These are phyloP conservation scores for Sisyra nigra DNA, from an alignment of 2,888 invertebrate species.

Conservation along the genomic window DNA sequence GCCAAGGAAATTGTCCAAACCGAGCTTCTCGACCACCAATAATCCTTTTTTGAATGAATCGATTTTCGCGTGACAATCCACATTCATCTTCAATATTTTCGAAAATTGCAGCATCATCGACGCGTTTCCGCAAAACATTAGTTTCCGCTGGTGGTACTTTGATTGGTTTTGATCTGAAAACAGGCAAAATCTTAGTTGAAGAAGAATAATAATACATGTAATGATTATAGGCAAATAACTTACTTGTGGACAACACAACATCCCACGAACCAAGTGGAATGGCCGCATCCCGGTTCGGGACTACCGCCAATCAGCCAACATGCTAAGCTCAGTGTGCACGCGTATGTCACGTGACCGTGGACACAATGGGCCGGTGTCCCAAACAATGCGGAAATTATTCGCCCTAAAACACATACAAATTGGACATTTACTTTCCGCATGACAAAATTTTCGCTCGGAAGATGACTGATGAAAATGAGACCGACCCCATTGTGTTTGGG, in stretches of 20 bases:
- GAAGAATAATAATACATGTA: background rate
- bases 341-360: constrained; percentile 37
- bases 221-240: background rate
- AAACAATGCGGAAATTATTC: constrained; percentile 37
- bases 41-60: constrained; percentile 51
- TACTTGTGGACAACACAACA: constrained; percentile 40
- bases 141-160: background rate
- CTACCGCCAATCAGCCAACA: constrained; percentile 63
- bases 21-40: constrained; percentile 66
- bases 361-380: constrained; percentile 41
- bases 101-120: constrained; percentile 14
- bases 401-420: constrained; percentile 18
- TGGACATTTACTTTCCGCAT: no score
- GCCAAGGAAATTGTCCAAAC: constrained; percentile 72
- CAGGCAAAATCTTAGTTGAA: background rate
- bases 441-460: no score
- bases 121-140: constrained; percentile 10
- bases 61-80: constrained; percentile 41
- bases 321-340: constrained; percentile 52
- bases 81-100: constrained; percentile 35
- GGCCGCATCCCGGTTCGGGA: constrained; percentile 47
- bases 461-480: no score
- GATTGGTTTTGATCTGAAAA: background rate
- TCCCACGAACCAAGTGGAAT: constrained; percentile 51
- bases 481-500: no score